A percentile compares a stretch with the other conserved stretches of the same genome.
Conservation (phyloP, 2,113 vertebrate species). For the Dasypus novemcinctus region DNA sequence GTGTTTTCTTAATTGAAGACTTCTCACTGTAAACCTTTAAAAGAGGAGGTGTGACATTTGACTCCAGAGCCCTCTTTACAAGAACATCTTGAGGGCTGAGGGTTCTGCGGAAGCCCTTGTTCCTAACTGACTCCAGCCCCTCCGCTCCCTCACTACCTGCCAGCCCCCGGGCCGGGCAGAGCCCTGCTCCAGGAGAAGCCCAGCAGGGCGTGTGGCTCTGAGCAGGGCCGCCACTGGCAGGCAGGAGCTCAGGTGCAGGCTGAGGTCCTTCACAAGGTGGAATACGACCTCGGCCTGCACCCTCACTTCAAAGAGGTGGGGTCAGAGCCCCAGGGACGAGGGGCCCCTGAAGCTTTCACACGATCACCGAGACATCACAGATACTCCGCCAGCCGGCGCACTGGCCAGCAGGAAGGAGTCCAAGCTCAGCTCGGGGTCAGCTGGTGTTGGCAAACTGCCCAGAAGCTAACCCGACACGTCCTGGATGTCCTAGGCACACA, state of each 20-base stretch:
- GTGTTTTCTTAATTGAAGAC: constrained; percentile 1
- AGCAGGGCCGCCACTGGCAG: not conserved
- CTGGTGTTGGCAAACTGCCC: not conserved
- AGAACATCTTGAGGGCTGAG: not conserved
- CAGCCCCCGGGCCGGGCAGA: not conserved
- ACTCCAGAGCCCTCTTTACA: not conserved
- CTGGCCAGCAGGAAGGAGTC: not conserved
- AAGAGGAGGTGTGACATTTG: not conserved
- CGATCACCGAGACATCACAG: not conserved
- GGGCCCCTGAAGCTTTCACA: not conserved
- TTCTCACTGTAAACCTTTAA: not conserved
- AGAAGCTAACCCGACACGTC: not conserved
- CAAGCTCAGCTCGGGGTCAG: not conserved
- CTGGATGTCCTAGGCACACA: not conserved
- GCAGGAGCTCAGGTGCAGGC: not conserved
- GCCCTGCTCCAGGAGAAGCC: not conserved
- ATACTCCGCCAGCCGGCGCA: too few relatives aligned
- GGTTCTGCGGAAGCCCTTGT: not conserved
- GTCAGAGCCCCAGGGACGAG: not conserved
- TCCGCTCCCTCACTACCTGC: not conserved
- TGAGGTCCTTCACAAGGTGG: not conserved
- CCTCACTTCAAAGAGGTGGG: not conserved
- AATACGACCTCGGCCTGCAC: not conserved
- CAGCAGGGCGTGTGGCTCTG: not conserved
- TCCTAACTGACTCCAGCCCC: not conserved